These are phyloP conservation scores for Homarus gammarus DNA, from an alignment of 2,888 invertebrate species.

Conservation along the genomic window DNA sequence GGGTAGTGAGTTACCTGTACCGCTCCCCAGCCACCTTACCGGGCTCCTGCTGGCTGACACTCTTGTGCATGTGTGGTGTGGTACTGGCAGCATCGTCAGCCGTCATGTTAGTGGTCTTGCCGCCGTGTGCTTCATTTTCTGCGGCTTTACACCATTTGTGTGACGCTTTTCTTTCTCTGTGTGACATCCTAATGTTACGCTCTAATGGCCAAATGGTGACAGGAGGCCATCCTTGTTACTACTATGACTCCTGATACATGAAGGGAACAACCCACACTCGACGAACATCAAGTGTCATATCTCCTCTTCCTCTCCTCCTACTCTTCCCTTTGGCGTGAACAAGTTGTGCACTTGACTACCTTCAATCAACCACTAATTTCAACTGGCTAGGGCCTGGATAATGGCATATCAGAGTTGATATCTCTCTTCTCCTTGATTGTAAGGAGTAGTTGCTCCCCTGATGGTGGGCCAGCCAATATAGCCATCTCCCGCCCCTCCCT, in stretches of 20 bases:
- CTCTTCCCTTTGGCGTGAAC: neutral
- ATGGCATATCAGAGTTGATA: neutral
- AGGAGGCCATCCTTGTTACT: slow-evolving; percentile 1
- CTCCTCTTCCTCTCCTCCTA: slow-evolving; percentile 7
- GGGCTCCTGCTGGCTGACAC: neutral
- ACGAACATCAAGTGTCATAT: neutral
- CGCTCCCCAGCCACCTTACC: neutral
- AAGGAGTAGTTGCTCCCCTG: neutral
- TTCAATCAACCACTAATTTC: neutral
- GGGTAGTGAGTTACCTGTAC: neutral
- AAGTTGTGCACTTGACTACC: neutral
- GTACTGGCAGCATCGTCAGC: neutral
- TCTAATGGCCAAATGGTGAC: neutral
- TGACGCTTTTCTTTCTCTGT: slow-evolving; percentile 4
- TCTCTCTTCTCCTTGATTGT: neutral
- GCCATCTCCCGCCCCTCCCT: neutral
- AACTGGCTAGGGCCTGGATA: neutral
- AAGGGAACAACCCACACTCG: neutral
- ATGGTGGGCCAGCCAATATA: neutral
- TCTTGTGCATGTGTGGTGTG: slow-evolving; percentile 7
- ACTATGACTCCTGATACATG: neutral
- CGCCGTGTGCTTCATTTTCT: neutral
- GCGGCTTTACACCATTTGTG: neutral
- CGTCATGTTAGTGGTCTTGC: neutral
- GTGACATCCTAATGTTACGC: neutral